Evolutionary conservation across 2,888 invertebrate genomes (phyloP).

Genomic region (Stenodera caucasica): DNA sequence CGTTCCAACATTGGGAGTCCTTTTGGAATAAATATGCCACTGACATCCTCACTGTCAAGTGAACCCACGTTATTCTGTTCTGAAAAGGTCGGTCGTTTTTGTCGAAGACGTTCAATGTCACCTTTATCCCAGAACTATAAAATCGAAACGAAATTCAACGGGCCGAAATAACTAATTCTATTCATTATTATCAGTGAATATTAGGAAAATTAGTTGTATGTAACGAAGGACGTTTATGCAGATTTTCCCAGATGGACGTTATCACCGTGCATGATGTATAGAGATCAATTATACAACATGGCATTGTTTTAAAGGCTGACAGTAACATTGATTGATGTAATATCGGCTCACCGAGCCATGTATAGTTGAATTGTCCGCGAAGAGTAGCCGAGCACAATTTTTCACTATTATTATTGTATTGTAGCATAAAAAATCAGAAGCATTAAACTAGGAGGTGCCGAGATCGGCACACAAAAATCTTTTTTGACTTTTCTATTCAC

Average conservation of each 20-base stretch:
- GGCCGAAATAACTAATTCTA: background rate
- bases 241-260: conserved; percentile 46
- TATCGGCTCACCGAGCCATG: conserved; percentile 48
- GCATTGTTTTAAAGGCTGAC: conserved; percentile 55
- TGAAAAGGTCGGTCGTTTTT: conserved; percentile 42
- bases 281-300: conserved; percentile 56
- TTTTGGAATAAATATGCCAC: conserved; percentile 41
- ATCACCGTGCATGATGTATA: conserved; percentile 52
- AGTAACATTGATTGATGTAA: conserved; percentile 56
- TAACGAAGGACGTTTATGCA: conserved; percentile 39
- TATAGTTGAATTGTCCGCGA: conserved; percentile 42
- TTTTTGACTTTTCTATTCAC: too few species aligned
- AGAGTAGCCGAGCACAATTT: conserved; percentile 38
- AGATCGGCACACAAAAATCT: too few species aligned
- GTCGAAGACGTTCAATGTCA: conserved; percentile 40
- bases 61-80: conserved; percentile 42
- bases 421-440: too few species aligned
- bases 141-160: conserved; percentile 38
- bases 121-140: too few species aligned
- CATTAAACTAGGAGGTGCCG: too few species aligned
- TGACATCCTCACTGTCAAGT: conserved; percentile 46
- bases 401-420: too few species aligned
- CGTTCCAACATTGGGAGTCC: conserved; percentile 45
- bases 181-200: background rate
- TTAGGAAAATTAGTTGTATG: background rate